Percentiles rank a stretch among this genome's conserved stretches.
Conservation (phyloP, 2,888 invertebrate species). For the Noctua pronuba region DNA sequence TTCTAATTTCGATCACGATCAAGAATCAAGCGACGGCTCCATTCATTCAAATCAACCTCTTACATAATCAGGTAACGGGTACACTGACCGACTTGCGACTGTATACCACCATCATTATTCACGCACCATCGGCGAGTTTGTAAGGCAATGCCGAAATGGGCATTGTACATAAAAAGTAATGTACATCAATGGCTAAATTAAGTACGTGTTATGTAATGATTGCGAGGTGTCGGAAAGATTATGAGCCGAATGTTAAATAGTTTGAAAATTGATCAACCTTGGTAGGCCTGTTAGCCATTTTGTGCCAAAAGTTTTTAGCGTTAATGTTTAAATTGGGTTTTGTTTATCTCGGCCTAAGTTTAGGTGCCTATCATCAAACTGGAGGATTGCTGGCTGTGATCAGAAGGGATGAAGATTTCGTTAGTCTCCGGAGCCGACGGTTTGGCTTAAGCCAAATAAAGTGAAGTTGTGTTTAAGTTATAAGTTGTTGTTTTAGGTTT, state of each 20-base stretch:
- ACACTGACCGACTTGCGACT: slow-evolving; percentile 70
- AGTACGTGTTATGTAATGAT: slow-evolving; percentile 51
- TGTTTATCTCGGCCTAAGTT: background rate
- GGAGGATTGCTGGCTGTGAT: slow-evolving; percentile 3
- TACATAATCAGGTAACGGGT: slow-evolving; percentile 68
- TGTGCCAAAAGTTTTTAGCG: slow-evolving; percentile 21
- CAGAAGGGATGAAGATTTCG: background rate
- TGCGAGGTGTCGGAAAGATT: slow-evolving; percentile 15
- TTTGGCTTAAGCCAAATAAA: background rate
- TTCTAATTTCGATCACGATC: slow-evolving; percentile 57
- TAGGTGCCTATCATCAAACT: background rate
- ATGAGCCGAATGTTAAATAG: slow-evolving; percentile 31
- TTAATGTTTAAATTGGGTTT: background rate
- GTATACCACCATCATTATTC: slow-evolving; percentile 69
- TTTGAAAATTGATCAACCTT: slow-evolving; percentile 46
- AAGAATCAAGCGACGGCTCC: slow-evolving; percentile 40
- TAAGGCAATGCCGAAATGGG: slow-evolving; percentile 58
- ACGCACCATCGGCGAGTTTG: slow-evolving; percentile 65
- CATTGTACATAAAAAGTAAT: slow-evolving; percentile 59
- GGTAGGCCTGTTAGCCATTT: slow-evolving; percentile 16
- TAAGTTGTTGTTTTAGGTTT: background rate
- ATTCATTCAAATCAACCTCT: slow-evolving; percentile 65
- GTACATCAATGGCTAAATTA: slow-evolving; percentile 41
- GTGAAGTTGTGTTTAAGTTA: slow-evolving; percentile 7
- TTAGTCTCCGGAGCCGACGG: background rate